Evolutionary conservation across 1,140 invertebrate species (phyloP), one percentile per base, ranked within the genome.

Genomic region (Drosophila pandora): DNA sequence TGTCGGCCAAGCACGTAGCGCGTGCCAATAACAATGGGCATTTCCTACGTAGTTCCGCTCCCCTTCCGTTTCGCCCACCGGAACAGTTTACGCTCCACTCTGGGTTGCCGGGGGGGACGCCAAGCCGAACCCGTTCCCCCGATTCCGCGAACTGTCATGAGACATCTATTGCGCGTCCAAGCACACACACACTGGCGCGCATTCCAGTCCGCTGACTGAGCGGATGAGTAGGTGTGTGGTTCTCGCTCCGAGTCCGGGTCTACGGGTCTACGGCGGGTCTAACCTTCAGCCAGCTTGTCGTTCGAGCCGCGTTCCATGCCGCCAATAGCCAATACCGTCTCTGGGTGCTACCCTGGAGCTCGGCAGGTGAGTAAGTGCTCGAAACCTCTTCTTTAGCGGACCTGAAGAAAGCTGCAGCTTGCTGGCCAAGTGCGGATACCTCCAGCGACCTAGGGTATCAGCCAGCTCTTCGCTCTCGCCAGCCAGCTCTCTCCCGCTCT

Each of bases 201-300:
- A 48, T 60, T 52, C 32, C 32, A 17, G 32, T 17, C 39, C 17
- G 49, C 41, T 71, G 54, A 72, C 62, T 67, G 21, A 41, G 12
- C 13, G n/a, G 39, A 41, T 41, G 39, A 41, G 49, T 61, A 74
- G 71, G 71, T 64, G 71, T 63, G 39, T 43, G 53, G 45, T 23
- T 12, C 25, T 60, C 45, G 59, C n/a, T 53, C 48, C 43, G 32
- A 32, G 32, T 8, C 34, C 10, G 34, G 34, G 34, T 37, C 34
- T 37, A 37, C 59, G 49, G 56, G 58, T 70, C 69, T 32, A 32
- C 32, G 32, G 32, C 49, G 57, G 71, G 71, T 73, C 69, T 74
- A 74, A 74, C 71, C 71, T 74, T 74, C 71, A 57, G 60, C 37
- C 47, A 64, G 74, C 71, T 74, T 74, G 70, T 73, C 50, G 69